Evolutionary conservation across 2,888 invertebrate genomes (phyloP).

Genomic region (Drosophila yooni): DNA sequence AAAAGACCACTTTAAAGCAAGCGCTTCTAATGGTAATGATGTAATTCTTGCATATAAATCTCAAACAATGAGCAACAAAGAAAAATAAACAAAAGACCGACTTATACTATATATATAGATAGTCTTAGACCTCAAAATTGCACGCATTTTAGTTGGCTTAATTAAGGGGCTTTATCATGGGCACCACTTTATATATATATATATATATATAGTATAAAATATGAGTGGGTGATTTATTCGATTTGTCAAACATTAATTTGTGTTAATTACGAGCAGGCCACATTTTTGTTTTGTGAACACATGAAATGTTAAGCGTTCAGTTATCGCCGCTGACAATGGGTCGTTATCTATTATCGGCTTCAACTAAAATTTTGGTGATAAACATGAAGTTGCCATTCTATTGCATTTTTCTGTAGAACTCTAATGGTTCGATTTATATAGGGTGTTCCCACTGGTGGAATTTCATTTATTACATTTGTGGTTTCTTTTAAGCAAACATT

Average conservation of each 20-base stretch:
- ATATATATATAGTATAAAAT: not conserved
- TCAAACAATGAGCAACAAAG: slow-evolving; percentile 43
- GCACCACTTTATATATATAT: slow-evolving; percentile 1
- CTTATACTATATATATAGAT: not conserved
- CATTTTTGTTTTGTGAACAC: slow-evolving; percentile 38
- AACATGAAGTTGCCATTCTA: not conserved
- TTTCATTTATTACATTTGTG: slow-evolving; percentile 48
- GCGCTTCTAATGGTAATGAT: slow-evolving; percentile 61
- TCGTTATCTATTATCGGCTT: slow-evolving; percentile 40
- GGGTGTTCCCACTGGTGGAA: slow-evolving; percentile 43
- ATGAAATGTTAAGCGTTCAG: slow-evolving; percentile 30
- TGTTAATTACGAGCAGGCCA: slow-evolving; percentile 11
- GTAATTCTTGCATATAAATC: slow-evolving; percentile 58
- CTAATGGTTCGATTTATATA: slow-evolving; percentile 22
- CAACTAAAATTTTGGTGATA: slow-evolving; percentile 43
- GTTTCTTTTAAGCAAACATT: slow-evolving; percentile 32
- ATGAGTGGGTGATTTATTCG: slow-evolving; percentile 13
- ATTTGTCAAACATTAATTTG: slow-evolving; percentile 38
- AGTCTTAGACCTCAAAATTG: slow-evolving; percentile 51
- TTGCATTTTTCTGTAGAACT: not conserved
- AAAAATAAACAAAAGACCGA: not conserved
- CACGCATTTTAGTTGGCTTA: slow-evolving; percentile 64
- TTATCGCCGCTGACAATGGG: slow-evolving; percentile 35
- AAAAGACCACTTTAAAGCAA: slow-evolving; percentile 8
- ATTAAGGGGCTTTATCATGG: slow-evolving; percentile 46